Evolutionary conservation across 2,888 invertebrate genomes (phyloP).

Genomic region (Caenorhabditis becei): DNA sequence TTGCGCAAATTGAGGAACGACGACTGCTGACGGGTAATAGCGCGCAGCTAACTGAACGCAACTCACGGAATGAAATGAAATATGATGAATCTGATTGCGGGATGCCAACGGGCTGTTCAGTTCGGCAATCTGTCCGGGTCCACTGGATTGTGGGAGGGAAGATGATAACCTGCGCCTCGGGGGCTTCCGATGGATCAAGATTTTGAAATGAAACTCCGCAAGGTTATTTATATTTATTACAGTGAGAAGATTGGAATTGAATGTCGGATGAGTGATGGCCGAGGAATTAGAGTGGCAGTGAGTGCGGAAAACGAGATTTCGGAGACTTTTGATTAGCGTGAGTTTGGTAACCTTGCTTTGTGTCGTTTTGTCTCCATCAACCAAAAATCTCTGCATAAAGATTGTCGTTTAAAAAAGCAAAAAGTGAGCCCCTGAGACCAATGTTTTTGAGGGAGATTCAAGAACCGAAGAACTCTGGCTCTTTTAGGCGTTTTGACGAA

Average conservation of each 20-base stretch:
- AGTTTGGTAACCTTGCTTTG: conserved; percentile 17
- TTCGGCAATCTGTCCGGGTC: too few species aligned
- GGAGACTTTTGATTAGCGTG: conserved; percentile 21
- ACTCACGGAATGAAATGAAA: conserved; percentile 54
- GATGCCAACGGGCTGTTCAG: conserved; percentile 1
- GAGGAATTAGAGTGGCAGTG: conserved; percentile 16
- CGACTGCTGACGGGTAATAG: conserved; percentile 52
- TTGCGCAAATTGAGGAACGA: conserved; percentile 44
- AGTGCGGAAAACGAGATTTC: conserved; percentile 23
- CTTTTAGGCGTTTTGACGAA: conserved; percentile 5
- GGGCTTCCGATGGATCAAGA: too few species aligned
- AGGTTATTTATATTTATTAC: too few species aligned
- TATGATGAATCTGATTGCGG: conserved; percentile 62
- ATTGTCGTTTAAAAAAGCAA: neutral
- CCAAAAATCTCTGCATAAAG: conserved; percentile 3
- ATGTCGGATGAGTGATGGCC: conserved; percentile 48
- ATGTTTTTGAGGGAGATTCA: neutral
- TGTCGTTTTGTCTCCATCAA: neutral
- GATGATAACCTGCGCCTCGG: conserved; percentile 39
- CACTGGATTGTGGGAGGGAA: neutral
- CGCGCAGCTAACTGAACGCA: conserved; percentile 30
- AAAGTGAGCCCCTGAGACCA: conserved; percentile 1
- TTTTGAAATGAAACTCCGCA: conserved; percentile 28
- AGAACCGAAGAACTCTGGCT: conserved; percentile 2
- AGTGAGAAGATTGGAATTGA: conserved; percentile 36